These are phyloP conservation scores for Tromatobia lineatoria DNA, from an alignment of 2,888 invertebrate genomes.

Conservation along the genomic window DNA sequence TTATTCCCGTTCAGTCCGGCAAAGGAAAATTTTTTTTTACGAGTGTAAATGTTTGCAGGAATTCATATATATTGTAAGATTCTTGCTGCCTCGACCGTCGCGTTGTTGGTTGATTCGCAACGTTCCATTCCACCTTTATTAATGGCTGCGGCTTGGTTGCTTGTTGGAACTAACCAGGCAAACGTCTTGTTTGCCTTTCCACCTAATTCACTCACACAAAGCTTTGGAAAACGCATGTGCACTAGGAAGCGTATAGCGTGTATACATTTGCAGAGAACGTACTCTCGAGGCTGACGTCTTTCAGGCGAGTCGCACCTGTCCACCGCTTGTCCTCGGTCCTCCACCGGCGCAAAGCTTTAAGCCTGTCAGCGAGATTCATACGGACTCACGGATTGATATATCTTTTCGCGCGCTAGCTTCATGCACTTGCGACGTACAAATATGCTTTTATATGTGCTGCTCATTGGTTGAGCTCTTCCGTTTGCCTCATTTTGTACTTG, in stretches of 20 bases:
- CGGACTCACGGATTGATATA: constrained; percentile 78
- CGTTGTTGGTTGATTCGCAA: constrained; percentile 61
- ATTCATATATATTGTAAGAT: constrained; percentile 24
- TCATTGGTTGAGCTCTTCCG: constrained; percentile 38
- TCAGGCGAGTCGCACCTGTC: constrained; percentile 79
- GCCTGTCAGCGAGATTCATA: constrained; percentile 80
- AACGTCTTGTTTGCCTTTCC: constrained; percentile 75
- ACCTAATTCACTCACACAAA: constrained; percentile 74
- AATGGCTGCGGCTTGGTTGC: constrained; percentile 71
- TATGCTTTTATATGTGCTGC: constrained; percentile 39
- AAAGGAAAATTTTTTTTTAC: not conserved
- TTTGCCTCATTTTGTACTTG: constrained; percentile 28
- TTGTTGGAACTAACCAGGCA: constrained; percentile 71
- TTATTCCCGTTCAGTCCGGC: no score
- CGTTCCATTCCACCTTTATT: constrained; percentile 71
- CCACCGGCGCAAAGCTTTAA: constrained; percentile 75
- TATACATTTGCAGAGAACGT: constrained; percentile 50
- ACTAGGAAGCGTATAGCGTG: constrained; percentile 14
- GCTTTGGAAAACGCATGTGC: constrained; percentile 41
- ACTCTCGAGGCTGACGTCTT: constrained; percentile 70
- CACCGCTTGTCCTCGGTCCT: constrained; percentile 75
- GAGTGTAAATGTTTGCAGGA: not conserved
- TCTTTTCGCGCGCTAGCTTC: constrained; percentile 68
- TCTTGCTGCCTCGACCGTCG: not conserved
- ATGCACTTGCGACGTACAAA: constrained; percentile 60